Evolutionary conservation across 2,113 vertebrate species (phyloP), one percentile per base, ranked within the genome.

Genomic region (Eurystomus gularis): DNA sequence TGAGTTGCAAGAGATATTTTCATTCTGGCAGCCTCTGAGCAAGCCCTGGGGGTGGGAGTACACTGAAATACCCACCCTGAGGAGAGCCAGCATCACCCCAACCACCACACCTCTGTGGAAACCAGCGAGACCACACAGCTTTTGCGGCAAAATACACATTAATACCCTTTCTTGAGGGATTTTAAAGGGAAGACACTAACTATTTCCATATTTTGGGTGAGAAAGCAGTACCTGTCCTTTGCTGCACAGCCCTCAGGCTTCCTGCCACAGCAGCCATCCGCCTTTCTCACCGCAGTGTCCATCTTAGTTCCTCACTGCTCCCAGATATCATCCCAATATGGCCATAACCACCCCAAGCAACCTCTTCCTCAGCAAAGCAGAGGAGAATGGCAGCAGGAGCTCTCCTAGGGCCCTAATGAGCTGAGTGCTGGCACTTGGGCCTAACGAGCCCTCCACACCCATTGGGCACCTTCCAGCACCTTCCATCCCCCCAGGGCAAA

Each of bases 211-310:
- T 31, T 35, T 40, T 19, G 16, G 17, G 39, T 0, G 2, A 5
- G 8, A 54, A 13, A 35, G 24, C 19, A 4, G 29, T 2, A 17
- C 71, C 39, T 23, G 16, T 13, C 12, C 44, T 39, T 49, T 3
- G 0, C 2, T 2, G 0, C 9, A 3, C 6, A 10, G 5, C 5
- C 7, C 17, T 9, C 2, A 1, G 25, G 14, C n/a, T 71, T 25
- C 60, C 10, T 3, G 0, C 54, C 2, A 0, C 13, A 13, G 42
- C 31, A 8, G 4, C 33, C 52, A 17, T n/a, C n/a, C n/a, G n/a
- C n/a, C n/a, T n/a, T n/a, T n/a, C n/a, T n/a, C n/a, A n/a, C n/a
- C n/a, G n/a, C n/a, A n/a, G n/a, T n/a, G 10, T 17, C 39, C 29
- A 5, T 10, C 72, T 17, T 17, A 5, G 5, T 13, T 24, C 37